Base-by-base conservation (phyloP, 2,113 vertebrate species). In the Haplotaxodon microlepis region DNA sequence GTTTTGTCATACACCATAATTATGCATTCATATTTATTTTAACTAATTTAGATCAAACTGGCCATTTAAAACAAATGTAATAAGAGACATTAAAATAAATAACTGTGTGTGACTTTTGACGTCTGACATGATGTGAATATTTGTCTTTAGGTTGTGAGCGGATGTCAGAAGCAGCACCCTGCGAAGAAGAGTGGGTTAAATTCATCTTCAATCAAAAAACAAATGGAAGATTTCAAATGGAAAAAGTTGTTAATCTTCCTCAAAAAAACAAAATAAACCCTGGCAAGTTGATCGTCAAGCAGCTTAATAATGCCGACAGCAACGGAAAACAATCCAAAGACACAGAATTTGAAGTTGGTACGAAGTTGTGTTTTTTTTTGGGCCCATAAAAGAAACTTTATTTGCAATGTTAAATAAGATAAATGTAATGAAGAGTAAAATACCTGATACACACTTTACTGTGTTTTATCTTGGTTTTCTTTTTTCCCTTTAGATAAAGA, bases 361-460 rank as follows among this genome's bases (percentile, higher is more conserved):
- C 3, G 5, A 24, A 7, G 5, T 9, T n/a, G 3, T 53, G 1
- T 1, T n/a, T 2, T 1, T 7, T 42, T 53, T 53, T n/a, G 9
- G 19, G 10, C 17, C 17, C 17, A 5, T 3, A n/a, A 4, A 9
- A 53, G 2, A n/a, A 53, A n/a, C 2, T 53, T n/a, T 10, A 10
- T 19, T 51, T 51, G 50, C 8, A 9, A 6, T n/a, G 50, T 53
- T 1, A 9, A 53, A 19, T 5, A 9, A 2, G 7, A 47, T 50
- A 50, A 50, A 50, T 4, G 7, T 50, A 17, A 50, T 50, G 16
- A 13, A 50, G 16, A 50, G 7, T 50, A 5, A 53, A n/a, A 53
- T n/a, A n/a, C 5, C 8, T 3, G 51, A 53, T 10, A 53, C 4
- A 3, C 3, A 53, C 50, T n/a, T n/a, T 53, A 10, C 51, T 10